A percentile compares a stretch with the other conserved stretches of the same genome.
Evolutionary conservation across 1,140 invertebrate genomes (phyloP).

Genomic region (Bathynomus jamesi): DNA sequence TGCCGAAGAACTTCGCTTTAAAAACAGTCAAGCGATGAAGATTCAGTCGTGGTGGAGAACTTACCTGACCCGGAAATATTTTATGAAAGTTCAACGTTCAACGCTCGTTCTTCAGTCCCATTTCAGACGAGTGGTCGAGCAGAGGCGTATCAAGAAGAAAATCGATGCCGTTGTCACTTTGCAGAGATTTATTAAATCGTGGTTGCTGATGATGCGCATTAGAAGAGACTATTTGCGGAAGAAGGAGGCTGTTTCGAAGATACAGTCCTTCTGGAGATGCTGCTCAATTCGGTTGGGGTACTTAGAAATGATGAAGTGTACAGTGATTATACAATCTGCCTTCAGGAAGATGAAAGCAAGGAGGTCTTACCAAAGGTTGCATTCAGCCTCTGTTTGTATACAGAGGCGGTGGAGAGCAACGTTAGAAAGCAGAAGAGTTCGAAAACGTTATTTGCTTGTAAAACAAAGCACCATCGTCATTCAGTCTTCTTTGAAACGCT

Average conservation of each 20-base stretch:
- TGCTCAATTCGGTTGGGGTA: background rate
- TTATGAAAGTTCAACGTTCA: too few relatives aligned
- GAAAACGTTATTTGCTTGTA: slow-evolving; percentile 18
- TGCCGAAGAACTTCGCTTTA: background rate
- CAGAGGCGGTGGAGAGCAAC: slow-evolving; percentile 17
- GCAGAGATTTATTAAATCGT: too few relatives aligned
- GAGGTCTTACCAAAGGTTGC: background rate
- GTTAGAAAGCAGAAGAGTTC: background rate
- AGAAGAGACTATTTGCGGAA: background rate
- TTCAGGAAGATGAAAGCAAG: slow-evolving; percentile 1
- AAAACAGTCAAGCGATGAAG: too few relatives aligned
- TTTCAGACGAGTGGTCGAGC: too few relatives aligned
- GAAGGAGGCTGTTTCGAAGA: background rate
- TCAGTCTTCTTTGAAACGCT: slow-evolving; percentile 14
- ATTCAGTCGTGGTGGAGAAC: too few relatives aligned
- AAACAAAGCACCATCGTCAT: slow-evolving; percentile 11
- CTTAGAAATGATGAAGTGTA: background rate
- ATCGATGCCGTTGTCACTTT: slow-evolving; percentile 4
- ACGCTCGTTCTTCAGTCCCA: too few relatives aligned
- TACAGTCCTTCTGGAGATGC: background rate
- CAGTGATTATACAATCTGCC: background rate
- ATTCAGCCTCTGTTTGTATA: background rate
- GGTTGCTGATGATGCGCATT: slow-evolving; percentile 5
- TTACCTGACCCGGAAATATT: too few relatives aligned
- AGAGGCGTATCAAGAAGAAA: background rate